A percentile compares a stretch with the other conserved stretches of the same genome.
These are phyloP conservation scores for Oncorhynchus kisutch DNA, from an alignment of 2,113 vertebrate genomes.

Conservation along the genomic window DNA sequence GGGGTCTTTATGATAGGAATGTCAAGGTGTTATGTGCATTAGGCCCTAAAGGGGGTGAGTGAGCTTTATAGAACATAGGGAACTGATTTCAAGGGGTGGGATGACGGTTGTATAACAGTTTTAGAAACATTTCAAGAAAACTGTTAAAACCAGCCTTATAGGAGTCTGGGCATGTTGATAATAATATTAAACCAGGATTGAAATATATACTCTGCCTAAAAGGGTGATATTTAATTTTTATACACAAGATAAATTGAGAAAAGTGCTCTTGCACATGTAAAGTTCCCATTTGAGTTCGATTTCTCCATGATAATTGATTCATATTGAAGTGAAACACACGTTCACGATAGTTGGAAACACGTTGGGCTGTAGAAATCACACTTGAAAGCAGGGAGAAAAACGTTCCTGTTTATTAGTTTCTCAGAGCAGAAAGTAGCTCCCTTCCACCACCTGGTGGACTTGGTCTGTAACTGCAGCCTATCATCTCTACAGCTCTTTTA, in stretches of 20 bases:
- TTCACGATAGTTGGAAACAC: neutral
- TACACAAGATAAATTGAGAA: no score
- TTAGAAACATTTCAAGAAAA: neutral
- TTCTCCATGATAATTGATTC: no score
- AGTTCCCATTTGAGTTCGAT: no score
- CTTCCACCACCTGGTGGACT: slow-evolving; percentile 59
- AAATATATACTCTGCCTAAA: no score
- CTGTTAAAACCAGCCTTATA: no score
- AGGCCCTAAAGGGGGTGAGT: slow-evolving; percentile 30
- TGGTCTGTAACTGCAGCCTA: slow-evolving; percentile 12
- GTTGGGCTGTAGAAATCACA: neutral
- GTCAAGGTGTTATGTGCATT: slow-evolving; percentile 17
- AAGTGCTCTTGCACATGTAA: no score
- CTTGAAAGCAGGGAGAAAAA: neutral
- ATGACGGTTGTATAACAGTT: neutral
- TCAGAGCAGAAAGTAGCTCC: slow-evolving; percentile 26
- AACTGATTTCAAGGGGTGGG: slow-evolving; percentile 55
- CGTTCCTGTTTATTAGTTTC: slow-evolving; percentile 40
- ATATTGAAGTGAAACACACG: no score
- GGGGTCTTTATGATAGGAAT: neutral
- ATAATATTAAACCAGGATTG: no score
- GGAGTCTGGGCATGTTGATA: no score
- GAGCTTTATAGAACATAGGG: slow-evolving; percentile 60
- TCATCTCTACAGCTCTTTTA: neutral
- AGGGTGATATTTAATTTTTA: no score